Base-by-base conservation (phyloP, 2,113 vertebrate genomes). In the Brachirus orientalis region DNA sequence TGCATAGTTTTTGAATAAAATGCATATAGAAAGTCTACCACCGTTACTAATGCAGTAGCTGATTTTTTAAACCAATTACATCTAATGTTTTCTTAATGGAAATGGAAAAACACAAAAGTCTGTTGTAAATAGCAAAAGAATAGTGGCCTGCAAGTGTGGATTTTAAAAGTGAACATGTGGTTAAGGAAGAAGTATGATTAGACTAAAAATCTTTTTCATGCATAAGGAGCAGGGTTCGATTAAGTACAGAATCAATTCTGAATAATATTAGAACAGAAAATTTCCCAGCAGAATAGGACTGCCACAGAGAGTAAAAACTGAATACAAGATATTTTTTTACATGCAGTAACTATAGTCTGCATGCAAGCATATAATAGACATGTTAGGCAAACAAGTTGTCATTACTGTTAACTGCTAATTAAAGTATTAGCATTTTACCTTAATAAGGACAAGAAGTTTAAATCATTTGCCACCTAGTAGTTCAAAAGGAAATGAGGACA, bases 401-500 rank as follows among this genome's bases (percentile, higher is more conserved):
- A 9, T 53, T 22, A 69, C 44, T 43, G 48, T 60, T 63, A 60
- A 69, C 38, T 46, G 61, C 18, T 11, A 36, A 37, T 72, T 33
- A 20, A 1, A 33, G 60, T 12, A 56, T 67, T 2, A 47, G 63
- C 54, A 38, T 61, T 80, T 87, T 76, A 84, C 83, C 80, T 86
- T 77, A 70, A 75, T 55, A 62, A 68, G 17, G 61, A 62, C 54
- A 76, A 80, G 80, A 63, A 45, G 72, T 52, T 72, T 75, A 63
- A 84, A 79, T 86, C 74, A 74, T 86, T 75, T 86, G 84, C 71
- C 82, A 86, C 75, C 82, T 70, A 63, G 58, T 35, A 45, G 69
- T 83, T 62, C 38, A 75, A 77, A 80, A 75, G 69, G 72, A 77
- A 84, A 86, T 43, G 18, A 81, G 33, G 54, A 61, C 51, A 51